phyloP scores from a whole-genome alignment of 2,888 invertebrate genomes.

The Tromatobia lineatoria region DNA sequence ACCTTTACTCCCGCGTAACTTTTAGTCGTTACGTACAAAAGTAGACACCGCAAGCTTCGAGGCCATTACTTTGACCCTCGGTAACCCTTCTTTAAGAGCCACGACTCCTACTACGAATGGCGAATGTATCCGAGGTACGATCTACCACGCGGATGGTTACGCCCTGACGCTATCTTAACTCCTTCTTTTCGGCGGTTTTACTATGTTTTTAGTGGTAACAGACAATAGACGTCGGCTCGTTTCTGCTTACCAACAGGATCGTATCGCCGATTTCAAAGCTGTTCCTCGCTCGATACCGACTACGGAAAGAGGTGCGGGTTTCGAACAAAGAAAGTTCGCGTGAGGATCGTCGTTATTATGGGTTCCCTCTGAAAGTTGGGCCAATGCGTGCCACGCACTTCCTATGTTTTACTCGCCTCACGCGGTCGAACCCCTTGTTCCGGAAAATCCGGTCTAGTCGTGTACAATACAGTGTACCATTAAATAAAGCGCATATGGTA shows the following conservation, averaged over 20 bases:
- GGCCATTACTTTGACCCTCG: slow-evolving; percentile 75
- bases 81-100: slow-evolving; percentile 78
- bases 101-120: background rate
- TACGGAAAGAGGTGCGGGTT: slow-evolving; percentile 7
- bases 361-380: slow-evolving; percentile 30
- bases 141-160: slow-evolving; percentile 71
- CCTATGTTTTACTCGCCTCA: slow-evolving; percentile 15
- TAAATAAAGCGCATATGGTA: slow-evolving; percentile 51
- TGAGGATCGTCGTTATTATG: slow-evolving; percentile 53
- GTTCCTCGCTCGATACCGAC: background rate
- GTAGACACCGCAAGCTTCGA: slow-evolving; percentile 54
- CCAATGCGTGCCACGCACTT: slow-evolving; percentile 57
- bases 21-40: slow-evolving; percentile 47
- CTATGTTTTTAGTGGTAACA: slow-evolving; percentile 76
- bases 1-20: slow-evolving; percentile 34
- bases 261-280: slow-evolving; percentile 17
- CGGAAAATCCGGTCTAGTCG: slow-evolving; percentile 66
- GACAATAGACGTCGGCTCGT: slow-evolving; percentile 12
- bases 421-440: slow-evolving; percentile 59
- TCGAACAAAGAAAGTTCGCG: slow-evolving; percentile 41
- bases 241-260: background rate
- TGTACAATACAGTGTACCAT: slow-evolving; percentile 23
- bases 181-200: slow-evolving; percentile 73
- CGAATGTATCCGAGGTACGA: slow-evolving; percentile 26
- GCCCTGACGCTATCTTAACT: slow-evolving; percentile 78